Conservation (phyloP, 2,888 invertebrate species). For the Holacanthella duospinosa region DNA sequence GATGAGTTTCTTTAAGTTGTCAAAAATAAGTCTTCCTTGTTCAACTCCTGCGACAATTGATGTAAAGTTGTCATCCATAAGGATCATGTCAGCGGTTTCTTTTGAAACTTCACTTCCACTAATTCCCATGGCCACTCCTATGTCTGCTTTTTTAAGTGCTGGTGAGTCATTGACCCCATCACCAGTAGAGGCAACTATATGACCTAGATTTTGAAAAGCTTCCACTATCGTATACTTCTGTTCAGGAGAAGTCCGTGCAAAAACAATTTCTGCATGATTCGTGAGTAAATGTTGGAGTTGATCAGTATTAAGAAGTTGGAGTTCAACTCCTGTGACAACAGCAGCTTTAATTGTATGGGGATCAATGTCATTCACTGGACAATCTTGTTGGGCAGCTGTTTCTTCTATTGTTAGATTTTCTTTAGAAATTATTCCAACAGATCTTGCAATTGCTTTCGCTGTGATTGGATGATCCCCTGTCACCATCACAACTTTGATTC, state of each 20-base stretch:
- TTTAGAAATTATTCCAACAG: slow-evolving; percentile 59
- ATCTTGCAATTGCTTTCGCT: slow-evolving; percentile 61
- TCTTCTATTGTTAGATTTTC: slow-evolving; percentile 43
- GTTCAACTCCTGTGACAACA: slow-evolving; percentile 48
- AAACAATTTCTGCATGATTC: slow-evolving; percentile 46
- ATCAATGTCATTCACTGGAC: slow-evolving; percentile 42
- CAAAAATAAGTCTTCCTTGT: slow-evolving; percentile 89
- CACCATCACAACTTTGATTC: slow-evolving; percentile 69
- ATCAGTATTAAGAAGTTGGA: slow-evolving; percentile 40
- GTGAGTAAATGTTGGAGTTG: slow-evolving; percentile 44
- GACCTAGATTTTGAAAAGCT: slow-evolving; percentile 65
- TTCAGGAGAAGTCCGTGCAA: slow-evolving; percentile 47
- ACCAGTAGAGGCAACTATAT: slow-evolving; percentile 73
- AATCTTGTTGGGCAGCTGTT: slow-evolving; percentile 43
- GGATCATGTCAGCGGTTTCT: slow-evolving; percentile 80
- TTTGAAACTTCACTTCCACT: slow-evolving; percentile 69
- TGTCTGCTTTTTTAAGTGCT: slow-evolving; percentile 70
- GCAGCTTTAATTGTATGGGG: slow-evolving; percentile 40
- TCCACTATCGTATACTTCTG: slow-evolving; percentile 56
- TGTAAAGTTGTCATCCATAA: slow-evolving; percentile 78
- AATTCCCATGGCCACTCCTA: slow-evolving; percentile 69
- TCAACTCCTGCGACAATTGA: slow-evolving; percentile 78
- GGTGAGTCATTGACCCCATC: slow-evolving; percentile 82
- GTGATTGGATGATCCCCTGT: slow-evolving; percentile 74
- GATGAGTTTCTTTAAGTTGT: slow-evolving; percentile 96